Evolutionary conservation across 2,797 vertebrate genomes (phyloP).

Genomic region (Phataginus tetradactyla): DNA sequence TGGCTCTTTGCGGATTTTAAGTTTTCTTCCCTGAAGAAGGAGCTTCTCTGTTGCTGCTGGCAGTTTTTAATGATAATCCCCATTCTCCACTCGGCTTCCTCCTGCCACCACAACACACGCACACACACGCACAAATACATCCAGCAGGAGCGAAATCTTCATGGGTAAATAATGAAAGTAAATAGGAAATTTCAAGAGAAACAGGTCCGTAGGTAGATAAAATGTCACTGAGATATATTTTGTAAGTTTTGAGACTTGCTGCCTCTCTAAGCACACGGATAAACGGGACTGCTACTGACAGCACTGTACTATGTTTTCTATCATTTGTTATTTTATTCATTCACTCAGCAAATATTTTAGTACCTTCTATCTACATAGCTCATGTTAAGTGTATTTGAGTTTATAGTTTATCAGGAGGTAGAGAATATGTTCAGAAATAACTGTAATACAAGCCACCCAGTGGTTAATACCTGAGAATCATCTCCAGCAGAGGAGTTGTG

Average conservation of each 20-base stretch:
- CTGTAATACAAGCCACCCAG: background rate
- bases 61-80: background rate
- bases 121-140: background rate
- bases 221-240: background rate
- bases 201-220: background rate
- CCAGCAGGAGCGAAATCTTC: background rate
- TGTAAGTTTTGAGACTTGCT: constrained; percentile 13
- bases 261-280: background rate
- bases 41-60: background rate
- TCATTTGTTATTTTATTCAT: background rate
- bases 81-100: background rate
- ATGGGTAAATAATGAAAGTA: background rate
- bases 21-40: background rate
- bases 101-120: background rate
- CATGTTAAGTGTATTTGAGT: background rate
- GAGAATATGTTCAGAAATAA: constrained; percentile 7
- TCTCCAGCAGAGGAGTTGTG: background rate
- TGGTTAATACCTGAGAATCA: background rate
- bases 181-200: background rate
- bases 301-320: background rate
- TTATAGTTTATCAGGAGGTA: background rate
- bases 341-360: background rate
- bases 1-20: background rate
- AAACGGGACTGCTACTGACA: background rate
- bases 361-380: background rate